Evolutionary conservation across 2,888 invertebrate genomes (phyloP).

Genomic region (Drosophila bunnanda): DNA sequence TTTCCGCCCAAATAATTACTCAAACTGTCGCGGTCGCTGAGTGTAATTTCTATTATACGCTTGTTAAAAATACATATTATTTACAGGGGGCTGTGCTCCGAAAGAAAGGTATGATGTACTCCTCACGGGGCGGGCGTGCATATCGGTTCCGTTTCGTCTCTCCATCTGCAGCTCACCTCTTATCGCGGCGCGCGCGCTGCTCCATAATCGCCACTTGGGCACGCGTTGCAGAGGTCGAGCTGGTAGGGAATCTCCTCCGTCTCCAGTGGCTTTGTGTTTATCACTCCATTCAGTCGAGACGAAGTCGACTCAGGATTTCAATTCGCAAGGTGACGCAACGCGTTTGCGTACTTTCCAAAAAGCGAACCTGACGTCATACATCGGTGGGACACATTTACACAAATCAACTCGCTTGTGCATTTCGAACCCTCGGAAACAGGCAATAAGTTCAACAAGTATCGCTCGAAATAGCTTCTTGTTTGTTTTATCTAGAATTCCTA

Average conservation of each 20-base stretch:
- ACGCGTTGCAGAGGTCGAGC: conserved; percentile 31
- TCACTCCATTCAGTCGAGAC: conserved; percentile 1
- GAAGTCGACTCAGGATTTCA: not conserved
- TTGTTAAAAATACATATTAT: conserved; percentile 43
- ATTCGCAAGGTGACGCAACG: conserved; percentile 36
- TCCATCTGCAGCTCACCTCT: conserved; percentile 21
- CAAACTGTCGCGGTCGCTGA: conserved; percentile 32
- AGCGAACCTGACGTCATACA: conserved; percentile 28
- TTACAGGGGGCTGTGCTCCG: not conserved
- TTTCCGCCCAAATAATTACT: conserved; percentile 71
- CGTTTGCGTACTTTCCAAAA: conserved; percentile 7
- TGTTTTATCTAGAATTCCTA: not conserved
- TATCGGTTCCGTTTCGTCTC: conserved; percentile 14
- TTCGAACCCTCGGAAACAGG: conserved; percentile 8
- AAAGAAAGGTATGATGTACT: conserved; percentile 1
- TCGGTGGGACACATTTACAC: conserved; percentile 11
- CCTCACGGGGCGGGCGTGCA: not conserved
- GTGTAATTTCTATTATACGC: conserved; percentile 43
- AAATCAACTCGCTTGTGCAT: conserved; percentile 22
- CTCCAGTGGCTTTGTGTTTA: conserved; percentile 2
- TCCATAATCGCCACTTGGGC: conserved; percentile 47
- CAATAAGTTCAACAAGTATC: conserved; percentile 22
- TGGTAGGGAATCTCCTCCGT: not conserved
- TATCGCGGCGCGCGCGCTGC: not conserved
- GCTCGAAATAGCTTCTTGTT: not conserved